Conservation (phyloP, 2,113 vertebrate species). For the Turnix velox region DNA sequence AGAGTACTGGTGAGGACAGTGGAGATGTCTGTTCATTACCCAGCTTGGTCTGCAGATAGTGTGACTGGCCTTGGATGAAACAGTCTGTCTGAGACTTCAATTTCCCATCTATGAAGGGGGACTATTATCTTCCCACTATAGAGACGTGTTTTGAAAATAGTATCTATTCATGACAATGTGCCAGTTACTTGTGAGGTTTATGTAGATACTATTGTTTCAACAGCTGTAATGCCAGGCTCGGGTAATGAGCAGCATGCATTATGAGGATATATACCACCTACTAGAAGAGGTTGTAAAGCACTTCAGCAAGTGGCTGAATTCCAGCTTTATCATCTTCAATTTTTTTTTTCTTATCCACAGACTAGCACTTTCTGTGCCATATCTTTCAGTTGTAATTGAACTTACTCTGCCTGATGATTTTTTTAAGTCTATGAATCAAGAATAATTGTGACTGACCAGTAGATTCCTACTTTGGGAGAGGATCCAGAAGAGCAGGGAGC, state of each 20-base stretch:
- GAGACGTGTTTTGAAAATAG: neutral
- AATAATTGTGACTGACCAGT: neutral
- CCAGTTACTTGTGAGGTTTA: neutral
- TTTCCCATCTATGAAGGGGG: neutral
- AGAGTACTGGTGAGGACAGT: neutral
- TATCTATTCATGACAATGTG: neutral
- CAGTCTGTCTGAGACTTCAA: neutral
- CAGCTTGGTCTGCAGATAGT: neutral
- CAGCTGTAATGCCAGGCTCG: neutral
- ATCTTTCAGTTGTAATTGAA: neutral
- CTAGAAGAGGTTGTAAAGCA: neutral
- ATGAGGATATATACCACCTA: neutral
- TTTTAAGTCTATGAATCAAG: neutral
- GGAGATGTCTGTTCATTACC: neutral
- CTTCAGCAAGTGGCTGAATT: neutral
- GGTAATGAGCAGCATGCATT: neutral
- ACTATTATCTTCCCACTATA: neutral
- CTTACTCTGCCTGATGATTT: neutral
- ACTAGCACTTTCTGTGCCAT: neutral
- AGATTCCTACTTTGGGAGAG: neutral
- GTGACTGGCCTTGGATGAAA: conserved; percentile 26
- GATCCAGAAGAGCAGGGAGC: neutral
- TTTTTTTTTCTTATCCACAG: neutral
- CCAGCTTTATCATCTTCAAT: neutral
- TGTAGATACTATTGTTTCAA: neutral